phyloP scores from a whole-genome alignment of 2,888 invertebrate genomes.

The Drosophila mimetica region DNA sequence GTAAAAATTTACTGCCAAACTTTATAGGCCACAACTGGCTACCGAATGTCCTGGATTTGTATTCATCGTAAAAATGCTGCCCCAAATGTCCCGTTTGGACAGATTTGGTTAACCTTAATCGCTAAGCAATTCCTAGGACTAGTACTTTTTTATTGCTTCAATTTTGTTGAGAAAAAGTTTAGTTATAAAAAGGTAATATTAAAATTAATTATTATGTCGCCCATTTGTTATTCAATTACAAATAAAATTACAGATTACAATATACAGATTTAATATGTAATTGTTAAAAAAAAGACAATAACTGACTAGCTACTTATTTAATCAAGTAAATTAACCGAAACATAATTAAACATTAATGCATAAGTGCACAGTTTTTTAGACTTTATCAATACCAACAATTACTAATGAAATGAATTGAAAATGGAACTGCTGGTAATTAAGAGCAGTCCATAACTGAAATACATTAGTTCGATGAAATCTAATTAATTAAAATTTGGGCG shows the following conservation, averaged over 20 bases:
- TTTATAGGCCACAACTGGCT: conserved; percentile 70
- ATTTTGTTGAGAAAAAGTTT: background rate
- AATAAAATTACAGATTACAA: too few species aligned
- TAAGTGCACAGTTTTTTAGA: too few species aligned
- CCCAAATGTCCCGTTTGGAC: conserved; percentile 10
- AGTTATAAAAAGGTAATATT: too few species aligned
- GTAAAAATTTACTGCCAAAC: conserved; percentile 69
- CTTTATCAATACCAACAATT: background rate
- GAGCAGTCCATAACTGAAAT: conserved; percentile 5
- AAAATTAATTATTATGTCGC: too few species aligned
- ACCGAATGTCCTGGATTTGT: conserved; percentile 22
- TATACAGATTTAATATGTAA: too few species aligned
- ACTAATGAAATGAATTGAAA: conserved; percentile 6
- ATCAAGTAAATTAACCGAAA: background rate
- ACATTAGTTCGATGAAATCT: conserved; percentile 11
- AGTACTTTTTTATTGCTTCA: conserved; percentile 3
- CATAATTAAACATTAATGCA: background rate
- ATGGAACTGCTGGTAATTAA: conserved; percentile 10
- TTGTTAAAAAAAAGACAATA: background rate
- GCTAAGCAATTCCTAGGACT: conserved; percentile 20
- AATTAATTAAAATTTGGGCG: conserved; percentile 54
- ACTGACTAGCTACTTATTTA: background rate
- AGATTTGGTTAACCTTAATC: conserved; percentile 18
- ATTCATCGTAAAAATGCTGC: conserved; percentile 27
- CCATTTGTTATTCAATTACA: too few species aligned